phyloP scores from a whole-genome alignment of 1,140 invertebrate genomes.

The Zophobas atratus region DNA sequence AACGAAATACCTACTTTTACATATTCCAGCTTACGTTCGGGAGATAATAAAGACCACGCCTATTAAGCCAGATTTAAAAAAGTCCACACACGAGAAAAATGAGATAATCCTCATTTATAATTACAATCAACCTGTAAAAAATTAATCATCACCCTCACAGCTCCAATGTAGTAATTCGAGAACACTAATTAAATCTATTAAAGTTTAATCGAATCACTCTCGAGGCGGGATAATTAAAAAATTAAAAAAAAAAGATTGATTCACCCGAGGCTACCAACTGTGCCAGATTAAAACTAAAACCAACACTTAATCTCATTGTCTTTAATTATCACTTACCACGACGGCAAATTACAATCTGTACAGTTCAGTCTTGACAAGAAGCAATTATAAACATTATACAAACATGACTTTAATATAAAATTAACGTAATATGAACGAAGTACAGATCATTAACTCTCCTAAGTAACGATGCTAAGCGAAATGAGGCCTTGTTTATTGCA shows the following conservation, averaged over 20 bases:
- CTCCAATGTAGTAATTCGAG: background rate
- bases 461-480: background rate
- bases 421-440: background rate
- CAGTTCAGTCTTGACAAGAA: background rate
- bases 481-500: slow-evolving; percentile 36
- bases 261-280: background rate
- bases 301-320: background rate
- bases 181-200: background rate
- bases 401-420: background rate
- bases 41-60: no score
- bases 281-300: background rate
- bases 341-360: background rate
- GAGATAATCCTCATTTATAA: no score
- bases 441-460: slow-evolving; percentile 9
- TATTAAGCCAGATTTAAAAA: no score
- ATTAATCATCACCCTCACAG: no score
- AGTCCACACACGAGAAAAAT: no score
- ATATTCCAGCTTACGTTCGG: no score
- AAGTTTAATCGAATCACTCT: background rate
- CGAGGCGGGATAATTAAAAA: background rate
- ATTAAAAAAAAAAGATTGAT: background rate
- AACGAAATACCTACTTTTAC: no score
- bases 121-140: no score
- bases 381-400: no score
- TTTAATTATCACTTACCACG: background rate